Evolutionary conservation across 1,140 invertebrate species (phyloP), one percentile per base, ranked within the genome.

Genomic region (Drosophila kikkawai): DNA sequence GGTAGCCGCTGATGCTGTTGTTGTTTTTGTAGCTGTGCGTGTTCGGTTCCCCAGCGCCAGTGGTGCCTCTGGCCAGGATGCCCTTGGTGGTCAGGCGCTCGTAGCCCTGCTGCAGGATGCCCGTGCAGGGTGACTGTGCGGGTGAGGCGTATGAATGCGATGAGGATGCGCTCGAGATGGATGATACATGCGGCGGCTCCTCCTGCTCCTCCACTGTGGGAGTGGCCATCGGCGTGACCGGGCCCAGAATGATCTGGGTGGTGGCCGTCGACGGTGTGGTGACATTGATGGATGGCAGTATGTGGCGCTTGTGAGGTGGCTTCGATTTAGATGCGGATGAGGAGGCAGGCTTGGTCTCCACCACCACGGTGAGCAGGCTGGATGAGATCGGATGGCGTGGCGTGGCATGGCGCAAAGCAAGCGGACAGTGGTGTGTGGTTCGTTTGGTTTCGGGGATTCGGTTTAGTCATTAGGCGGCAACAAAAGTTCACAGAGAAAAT

Each of bases 401-500:
- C 48, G 29, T 59, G 53, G 55, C 58, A 63, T 65, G 75, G 48
- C 78, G 66, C 82, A 66, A 80, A 75, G 81, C 79, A 82, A 85
- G 66, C 78, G 75, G 70, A 73, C 70, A 90, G 68, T 67, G 53
- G 36, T 56, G 34, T 39, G 61, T 66, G 61, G 44, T 68, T 48
- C 64, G 44, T 47, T 67, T 32, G 64, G 17, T 67, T 55, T 56
- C 39, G 57, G 19, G 64, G 56, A 41, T 61, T 55, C 41, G 78
- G 50, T 69, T 55, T 66, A 64, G 32, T 61, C 45, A 61, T 36
- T 67, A 68, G 84, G 85, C 84, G 81, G 85, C 85, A 88, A 88
- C 81, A 90, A 79, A 90, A 80, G 69, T 88, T 88, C 41, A 90
- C 75, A 81, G 70, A 88, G 82, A 88, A 90, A 88, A 84, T 80